phyloP scores from a whole-genome alignment of 2,113 vertebrate genomes.

The Eidolon helvum region DNA sequence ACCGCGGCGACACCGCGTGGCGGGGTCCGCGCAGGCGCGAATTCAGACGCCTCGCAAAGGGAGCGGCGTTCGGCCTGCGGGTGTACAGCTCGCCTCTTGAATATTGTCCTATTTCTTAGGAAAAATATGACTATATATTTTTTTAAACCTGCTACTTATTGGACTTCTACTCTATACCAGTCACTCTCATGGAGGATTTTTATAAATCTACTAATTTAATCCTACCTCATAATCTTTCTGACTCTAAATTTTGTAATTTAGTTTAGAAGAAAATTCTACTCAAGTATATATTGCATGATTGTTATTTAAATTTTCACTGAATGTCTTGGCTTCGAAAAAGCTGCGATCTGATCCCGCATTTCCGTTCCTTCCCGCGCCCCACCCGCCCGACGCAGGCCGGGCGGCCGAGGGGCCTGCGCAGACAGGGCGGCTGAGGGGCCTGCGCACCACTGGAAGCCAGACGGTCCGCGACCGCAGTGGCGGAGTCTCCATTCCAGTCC shows the following conservation, averaged over 20 bases:
- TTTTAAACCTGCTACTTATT: not conserved
- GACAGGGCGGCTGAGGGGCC: not conserved
- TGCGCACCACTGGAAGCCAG: not conserved
- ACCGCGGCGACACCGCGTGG: not conserved
- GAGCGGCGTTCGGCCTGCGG: not conserved
- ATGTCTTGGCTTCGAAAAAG: not conserved
- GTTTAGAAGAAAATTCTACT: not conserved
- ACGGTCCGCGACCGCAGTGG: not conserved
- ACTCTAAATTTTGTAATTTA: not conserved
- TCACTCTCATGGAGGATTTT: not conserved
- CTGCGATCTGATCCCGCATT: fast-evolving
- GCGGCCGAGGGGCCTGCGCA: too few species aligned
- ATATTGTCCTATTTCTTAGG: not conserved
- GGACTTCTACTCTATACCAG: not conserved
- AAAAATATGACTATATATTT: not conserved
- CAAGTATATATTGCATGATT: too few species aligned
- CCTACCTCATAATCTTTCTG: not conserved
- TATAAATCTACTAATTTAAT: not conserved
- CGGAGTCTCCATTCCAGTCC: not conserved
- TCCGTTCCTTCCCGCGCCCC: too few species aligned
- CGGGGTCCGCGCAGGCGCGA: too few species aligned
- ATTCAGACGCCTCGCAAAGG: too few species aligned
- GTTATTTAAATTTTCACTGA: not conserved
- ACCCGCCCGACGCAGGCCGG: too few species aligned
- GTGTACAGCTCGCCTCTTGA: not conserved